phyloP scores from a whole-genome alignment of 2,888 invertebrate species.

The Rotaria magnacalcarata region DNA sequence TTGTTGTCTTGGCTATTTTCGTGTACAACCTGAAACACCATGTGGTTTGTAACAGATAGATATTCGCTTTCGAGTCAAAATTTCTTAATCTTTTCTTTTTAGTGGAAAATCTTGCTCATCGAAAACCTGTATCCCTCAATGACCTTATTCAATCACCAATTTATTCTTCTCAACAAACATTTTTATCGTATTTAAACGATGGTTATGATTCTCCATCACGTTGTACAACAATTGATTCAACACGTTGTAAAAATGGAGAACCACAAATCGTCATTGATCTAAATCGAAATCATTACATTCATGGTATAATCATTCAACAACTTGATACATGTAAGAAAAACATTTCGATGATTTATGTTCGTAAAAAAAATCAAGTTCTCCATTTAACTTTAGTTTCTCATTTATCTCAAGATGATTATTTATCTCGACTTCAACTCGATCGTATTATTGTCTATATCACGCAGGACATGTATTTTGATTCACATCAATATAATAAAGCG shows the following conservation, averaged over 20 bases:
- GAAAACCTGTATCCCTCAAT: slow-evolving; percentile 62
- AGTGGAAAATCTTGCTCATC: slow-evolving; percentile 63
- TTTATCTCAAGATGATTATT: slow-evolving; percentile 14
- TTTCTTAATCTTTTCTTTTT: slow-evolving; percentile 40
- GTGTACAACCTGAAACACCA: slow-evolving; percentile 61
- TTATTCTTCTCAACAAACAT: slow-evolving; percentile 21
- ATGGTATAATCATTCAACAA: not conserved
- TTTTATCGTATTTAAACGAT: not conserved
- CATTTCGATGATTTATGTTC: not conserved
- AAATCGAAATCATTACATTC: not conserved
- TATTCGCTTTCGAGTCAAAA: not conserved
- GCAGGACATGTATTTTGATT: not conserved
- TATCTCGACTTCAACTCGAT: slow-evolving; percentile 6
- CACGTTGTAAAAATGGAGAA: not conserved
- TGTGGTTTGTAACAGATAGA: slow-evolving; percentile 58
- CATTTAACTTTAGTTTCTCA: not conserved
- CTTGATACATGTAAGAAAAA: slow-evolving; percentile 1
- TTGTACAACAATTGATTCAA: not conserved
- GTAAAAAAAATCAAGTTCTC: not conserved
- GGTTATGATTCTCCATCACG: not conserved
- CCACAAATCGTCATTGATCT: not conserved
- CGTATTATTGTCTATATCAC: not conserved
- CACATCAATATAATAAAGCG: not conserved
- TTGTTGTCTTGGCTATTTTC: slow-evolving; percentile 61
- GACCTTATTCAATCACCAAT: slow-evolving; percentile 47